Conservation (phyloP, 2,113 vertebrate species). For the Hippoglossus stenolepis region DNA sequence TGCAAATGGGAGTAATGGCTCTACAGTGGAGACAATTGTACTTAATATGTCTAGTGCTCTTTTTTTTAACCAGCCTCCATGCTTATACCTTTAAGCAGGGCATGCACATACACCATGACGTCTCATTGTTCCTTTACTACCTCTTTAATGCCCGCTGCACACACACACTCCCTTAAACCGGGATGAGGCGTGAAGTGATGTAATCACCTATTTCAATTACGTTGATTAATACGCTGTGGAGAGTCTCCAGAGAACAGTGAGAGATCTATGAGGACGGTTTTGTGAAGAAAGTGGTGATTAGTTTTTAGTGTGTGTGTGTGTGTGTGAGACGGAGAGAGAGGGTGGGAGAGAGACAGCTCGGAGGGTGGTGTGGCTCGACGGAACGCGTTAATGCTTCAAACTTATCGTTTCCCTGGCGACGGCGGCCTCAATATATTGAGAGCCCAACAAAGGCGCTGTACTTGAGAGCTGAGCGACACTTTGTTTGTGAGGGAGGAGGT, state of each 20-base stretch:
- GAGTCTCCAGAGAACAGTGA: conserved; percentile 63
- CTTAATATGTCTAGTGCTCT: conserved; percentile 34
- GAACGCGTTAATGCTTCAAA: conserved; percentile 59
- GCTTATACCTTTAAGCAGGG: conserved; percentile 35
- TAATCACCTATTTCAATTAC: conserved; percentile 80
- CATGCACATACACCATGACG: conserved; percentile 22
- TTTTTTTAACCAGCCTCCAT: conserved; percentile 2
- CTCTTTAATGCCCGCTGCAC: conserved; percentile 51
- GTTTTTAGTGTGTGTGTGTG: conserved; percentile 35
- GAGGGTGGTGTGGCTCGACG: background rate
- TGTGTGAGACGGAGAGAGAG: background rate
- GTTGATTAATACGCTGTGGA: conserved; percentile 72
- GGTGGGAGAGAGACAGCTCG: background rate
- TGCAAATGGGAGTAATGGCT: conserved; percentile 42
- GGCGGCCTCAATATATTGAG: conserved; percentile 10
- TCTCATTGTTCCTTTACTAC: conserved; percentile 45
- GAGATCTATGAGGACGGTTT: conserved; percentile 70
- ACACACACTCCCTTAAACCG: conserved; percentile 59
- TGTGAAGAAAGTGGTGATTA: conserved; percentile 73
- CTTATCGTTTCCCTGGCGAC: conserved; percentile 67
- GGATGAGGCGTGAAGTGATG: conserved; percentile 69
- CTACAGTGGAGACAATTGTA: conserved; percentile 20
- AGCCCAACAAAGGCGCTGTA: conserved; percentile 35
- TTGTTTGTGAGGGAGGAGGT: conserved; percentile 6
- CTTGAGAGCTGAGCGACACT: conserved; percentile 29